Conservation (phyloP, 2,113 vertebrate species). For the Engraulis encrasicolus region DNA sequence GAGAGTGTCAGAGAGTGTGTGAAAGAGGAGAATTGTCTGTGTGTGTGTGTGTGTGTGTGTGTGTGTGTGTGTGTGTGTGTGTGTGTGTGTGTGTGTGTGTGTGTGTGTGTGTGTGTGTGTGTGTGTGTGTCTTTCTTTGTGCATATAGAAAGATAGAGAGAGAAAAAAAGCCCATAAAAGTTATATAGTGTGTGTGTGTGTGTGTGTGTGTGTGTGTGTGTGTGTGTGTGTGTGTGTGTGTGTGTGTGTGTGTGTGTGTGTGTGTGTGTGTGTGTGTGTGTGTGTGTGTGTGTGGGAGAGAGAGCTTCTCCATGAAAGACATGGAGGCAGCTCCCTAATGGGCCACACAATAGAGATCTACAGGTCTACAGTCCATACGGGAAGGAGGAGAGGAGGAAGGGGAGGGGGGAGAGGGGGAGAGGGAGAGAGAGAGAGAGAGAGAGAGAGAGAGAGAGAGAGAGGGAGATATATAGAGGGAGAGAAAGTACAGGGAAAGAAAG, state of each 20-base stretch:
- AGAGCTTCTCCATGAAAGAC: background rate
- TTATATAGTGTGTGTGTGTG: background rate
- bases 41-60: background rate
- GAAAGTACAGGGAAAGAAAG: background rate
- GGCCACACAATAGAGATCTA: background rate
- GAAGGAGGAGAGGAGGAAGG: background rate
- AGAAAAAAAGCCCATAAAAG: background rate
- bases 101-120: background rate
- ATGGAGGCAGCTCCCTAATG: background rate
- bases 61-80: background rate
- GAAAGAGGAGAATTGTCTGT: no score
- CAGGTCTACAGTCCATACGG: conserved; percentile 3
- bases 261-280: background rate
- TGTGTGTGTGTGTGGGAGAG: conserved; percentile 1
- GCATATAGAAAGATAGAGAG: conserved; percentile 11
- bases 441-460: background rate
- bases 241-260: background rate
- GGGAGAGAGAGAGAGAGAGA: background rate
- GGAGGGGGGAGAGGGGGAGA: background rate
- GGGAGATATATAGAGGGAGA: background rate
- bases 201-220: background rate
- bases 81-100: background rate
- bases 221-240: background rate
- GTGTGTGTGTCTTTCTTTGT: no score
- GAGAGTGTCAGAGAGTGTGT: no score